These are phyloP conservation scores for Hozukius guyotensis DNA, from an alignment of 2,797 vertebrate species.

Conservation along the genomic window DNA sequence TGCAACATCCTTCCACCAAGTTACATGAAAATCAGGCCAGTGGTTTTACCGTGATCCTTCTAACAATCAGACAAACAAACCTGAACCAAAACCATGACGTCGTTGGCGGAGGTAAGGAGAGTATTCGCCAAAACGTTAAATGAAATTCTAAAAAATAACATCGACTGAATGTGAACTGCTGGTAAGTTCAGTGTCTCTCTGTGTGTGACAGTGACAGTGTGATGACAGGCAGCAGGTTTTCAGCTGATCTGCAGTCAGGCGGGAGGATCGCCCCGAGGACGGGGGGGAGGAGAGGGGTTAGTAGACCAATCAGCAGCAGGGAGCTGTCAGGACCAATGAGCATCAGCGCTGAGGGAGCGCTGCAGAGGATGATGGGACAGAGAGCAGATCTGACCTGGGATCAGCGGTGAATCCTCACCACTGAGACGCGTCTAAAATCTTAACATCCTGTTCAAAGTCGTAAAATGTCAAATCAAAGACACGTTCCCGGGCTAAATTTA, in stretches of 20 bases:
- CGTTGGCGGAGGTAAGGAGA: background rate
- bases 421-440: background rate
- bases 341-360: constrained; percentile 25
- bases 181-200: background rate
- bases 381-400: constrained; percentile 48
- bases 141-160: background rate
- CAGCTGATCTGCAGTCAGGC: constrained; percentile 49
- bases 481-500: background rate
- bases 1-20: background rate
- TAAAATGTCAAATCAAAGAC: background rate
- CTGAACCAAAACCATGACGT: background rate
- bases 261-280: constrained; percentile 37
- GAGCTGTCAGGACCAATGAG: constrained; percentile 55
- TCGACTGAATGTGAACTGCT: background rate
- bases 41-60: background rate
- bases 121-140: background rate
- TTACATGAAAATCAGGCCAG: background rate
- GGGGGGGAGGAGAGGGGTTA: background rate
- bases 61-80: background rate
- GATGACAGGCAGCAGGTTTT: constrained; percentile 64
- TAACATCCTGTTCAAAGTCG: background rate
- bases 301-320: constrained; percentile 53
- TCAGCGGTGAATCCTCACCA: constrained; percentile 17
- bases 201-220: constrained; percentile 33
- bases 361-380: constrained; percentile 49